These are phyloP conservation scores for Acanthiza pusilla DNA, from an alignment of 2,797 vertebrate genomes.

Conservation along the genomic window DNA sequence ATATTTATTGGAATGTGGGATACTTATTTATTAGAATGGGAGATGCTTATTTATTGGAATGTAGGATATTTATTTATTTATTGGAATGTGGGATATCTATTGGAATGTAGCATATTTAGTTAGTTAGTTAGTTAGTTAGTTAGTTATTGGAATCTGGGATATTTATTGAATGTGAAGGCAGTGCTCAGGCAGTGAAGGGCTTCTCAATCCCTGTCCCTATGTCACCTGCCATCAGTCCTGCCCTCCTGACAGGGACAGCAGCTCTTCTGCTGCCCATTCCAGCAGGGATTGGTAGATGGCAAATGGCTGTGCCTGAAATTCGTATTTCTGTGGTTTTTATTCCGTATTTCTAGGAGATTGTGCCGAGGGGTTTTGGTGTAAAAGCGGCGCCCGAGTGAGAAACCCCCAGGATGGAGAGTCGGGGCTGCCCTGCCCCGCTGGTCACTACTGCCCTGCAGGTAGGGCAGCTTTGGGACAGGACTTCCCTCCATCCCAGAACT, in stretches of 20 bases:
- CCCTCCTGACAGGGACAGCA: background rate
- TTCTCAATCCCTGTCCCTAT: background rate
- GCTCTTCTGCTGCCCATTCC: background rate
- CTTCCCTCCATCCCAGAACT: background rate
- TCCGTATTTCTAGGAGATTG: conserved; percentile 77
- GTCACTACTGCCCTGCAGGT: conserved; percentile 87
- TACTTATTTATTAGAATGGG: no score
- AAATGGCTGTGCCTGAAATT: background rate
- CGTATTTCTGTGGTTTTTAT: fast-evolving
- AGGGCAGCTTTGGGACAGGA: background rate
- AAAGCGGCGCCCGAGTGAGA: conserved; percentile 71
- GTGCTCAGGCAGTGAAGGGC: background rate
- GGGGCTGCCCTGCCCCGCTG: conserved; percentile 81
- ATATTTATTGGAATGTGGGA: background rate
- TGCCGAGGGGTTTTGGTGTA: conserved; percentile 87
- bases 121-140: no score
- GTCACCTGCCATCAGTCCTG: background rate
- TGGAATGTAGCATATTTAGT: no score
- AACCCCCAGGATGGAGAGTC: conserved; percentile 75
- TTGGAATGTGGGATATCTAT: background rate
- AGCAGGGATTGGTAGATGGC: background rate
- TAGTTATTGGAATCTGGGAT: background rate
- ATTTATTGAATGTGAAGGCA: background rate
- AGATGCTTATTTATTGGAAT: no score
- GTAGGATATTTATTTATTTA: background rate